phyloP scores from a whole-genome alignment of 2,888 invertebrate genomes.

The Formica aserva region DNA sequence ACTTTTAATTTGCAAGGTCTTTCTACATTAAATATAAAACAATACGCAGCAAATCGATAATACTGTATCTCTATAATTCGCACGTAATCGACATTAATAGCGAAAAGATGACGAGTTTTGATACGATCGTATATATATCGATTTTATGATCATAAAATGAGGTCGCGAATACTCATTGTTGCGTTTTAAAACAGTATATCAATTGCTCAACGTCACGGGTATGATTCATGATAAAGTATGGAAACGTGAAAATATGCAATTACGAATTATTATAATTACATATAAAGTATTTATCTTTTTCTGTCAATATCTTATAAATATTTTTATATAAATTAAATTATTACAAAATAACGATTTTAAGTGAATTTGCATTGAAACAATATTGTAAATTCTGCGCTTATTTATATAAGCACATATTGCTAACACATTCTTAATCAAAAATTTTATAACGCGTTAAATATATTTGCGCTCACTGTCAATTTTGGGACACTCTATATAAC shows the following conservation, averaged over 20 bases:
- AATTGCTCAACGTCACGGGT: conserved; percentile 12
- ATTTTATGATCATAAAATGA: conserved; percentile 83
- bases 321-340: not conserved
- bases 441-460: not conserved
- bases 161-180: conserved; percentile 76
- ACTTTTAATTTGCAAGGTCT: conserved; percentile 4
- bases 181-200: conserved; percentile 23
- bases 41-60: conserved; percentile 38
- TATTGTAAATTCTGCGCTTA: not conserved
- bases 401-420: not conserved
- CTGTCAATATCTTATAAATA: not conserved
- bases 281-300: not conserved
- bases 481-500: not conserved
- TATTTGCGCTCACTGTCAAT: conserved; percentile 1
- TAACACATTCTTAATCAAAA: not conserved
- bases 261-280: not conserved
- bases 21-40: not conserved
- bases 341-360: not conserved
- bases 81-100: conserved; percentile 53
- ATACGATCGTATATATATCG: conserved; percentile 82
- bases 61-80: conserved; percentile 23
- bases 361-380: not conserved
- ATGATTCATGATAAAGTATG: conserved; percentile 12
- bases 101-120: conserved; percentile 76
- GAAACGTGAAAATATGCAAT: not conserved